Base-by-base conservation (phyloP, 2,888 invertebrate species). In the Thymelicus sylvestris region DNA sequence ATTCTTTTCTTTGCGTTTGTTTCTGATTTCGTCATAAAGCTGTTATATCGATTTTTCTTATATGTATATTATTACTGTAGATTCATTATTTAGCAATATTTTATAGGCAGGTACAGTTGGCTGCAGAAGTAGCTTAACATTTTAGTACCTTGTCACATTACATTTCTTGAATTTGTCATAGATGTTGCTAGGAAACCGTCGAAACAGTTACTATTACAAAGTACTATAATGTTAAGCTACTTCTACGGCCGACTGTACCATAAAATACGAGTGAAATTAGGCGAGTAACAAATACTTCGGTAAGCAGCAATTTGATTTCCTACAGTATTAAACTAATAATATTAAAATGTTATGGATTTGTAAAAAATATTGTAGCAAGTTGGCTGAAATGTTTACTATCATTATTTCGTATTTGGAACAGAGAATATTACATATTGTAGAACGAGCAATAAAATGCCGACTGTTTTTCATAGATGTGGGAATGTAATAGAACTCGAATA, bases 301-400 rank as follows among this genome's bases (percentile, higher is more conserved):
- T 19, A 19, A 19, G 19, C 60, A 52, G n/a, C 24, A 61, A 67
- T 19, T 48, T 60, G 60, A 60, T 57, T 38, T 44, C 48, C 39
- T 5, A 41, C 61, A n/a, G 41, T 41, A 67, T 67, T 67, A 61
- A 19, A 19, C 44, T 52, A 67, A 67, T 67, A 19, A 41, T 52
- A 44, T 67, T 61, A 61, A 52, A 60, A 10, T 8, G 50, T 39
- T 39, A 2, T 15, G 61, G 39, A 24, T 50, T 61, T 67, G 41
- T 61, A 55, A 62, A 67, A 44, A 55, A 52, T 62, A 44, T 61
- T 60, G 39, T 7, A 8, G 24, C 38, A 13, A 48, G 44, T 57
- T 39, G 12, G 44, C 8, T n/a, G 60, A 10, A 24, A 19, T 62
- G 62, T 64, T 38, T 50, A 50, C 38, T 10, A 19, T 19, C 1